Evolutionary conservation across 2,797 vertebrate genomes (phyloP), one percentile per base, ranked within the genome.

Genomic region (Thamnophis elegans): DNA sequence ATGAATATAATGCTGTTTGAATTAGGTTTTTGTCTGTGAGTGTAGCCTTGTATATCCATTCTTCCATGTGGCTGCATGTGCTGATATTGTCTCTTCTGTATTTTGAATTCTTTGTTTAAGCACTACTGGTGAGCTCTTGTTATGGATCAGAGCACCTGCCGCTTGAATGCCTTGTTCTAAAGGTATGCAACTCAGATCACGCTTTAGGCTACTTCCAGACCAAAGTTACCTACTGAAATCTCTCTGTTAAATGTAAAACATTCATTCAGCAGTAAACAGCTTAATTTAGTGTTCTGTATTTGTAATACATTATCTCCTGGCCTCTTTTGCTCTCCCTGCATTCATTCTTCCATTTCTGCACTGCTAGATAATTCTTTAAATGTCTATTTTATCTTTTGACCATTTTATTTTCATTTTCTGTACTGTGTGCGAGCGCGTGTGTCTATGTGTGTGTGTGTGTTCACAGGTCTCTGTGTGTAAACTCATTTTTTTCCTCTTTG

Each of bases 391-490:
- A 47, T 78, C 53, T 78, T 56, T 56, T 26, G 32, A 73, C n/a
- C 9, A 26, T 32, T 65, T 68, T 20, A 53, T 53, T 73, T 87
- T 53, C 13, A 28, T 28, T 32, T 5, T 91, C 42, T 91, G 4
- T 13, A 42, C 9, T 20, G 0, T 78, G 3, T 13, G 22, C 36
- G 18, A 1, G 28, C 3, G 0, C 1, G 0, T 53, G 0, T 3
- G 5, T 5, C 5, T 36, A 4, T 56, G 28, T 26, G 9, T 47
- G 20, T 3, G 16, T 53, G n/a, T n/a, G 26, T 32, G 56, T 55
- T 36, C 25, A 42, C 32, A 56, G 11, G 9, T 59, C 28, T 60
- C 56, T 51, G 32, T 58, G 25, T 3, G 9, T 26, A 82, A 89
- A 78, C 32, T 25, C 14, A 55, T 26, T 42, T 13, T 42, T 54